Base-by-base conservation (phyloP, 2,888 invertebrate species). In the Oligia strigilis region DNA sequence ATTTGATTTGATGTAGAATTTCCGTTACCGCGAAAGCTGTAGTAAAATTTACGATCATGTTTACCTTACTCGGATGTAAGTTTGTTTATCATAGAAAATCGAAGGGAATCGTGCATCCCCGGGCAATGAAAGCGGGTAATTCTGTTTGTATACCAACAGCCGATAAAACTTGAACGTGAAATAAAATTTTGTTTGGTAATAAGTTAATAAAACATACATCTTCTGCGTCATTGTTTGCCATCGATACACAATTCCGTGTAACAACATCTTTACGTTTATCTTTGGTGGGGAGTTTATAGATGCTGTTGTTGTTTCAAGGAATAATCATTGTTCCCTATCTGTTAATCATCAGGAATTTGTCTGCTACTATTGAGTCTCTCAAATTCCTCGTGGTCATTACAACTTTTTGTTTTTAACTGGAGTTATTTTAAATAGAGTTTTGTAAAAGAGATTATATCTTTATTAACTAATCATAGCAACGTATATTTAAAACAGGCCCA, bases 31-130 rank as follows among this genome's bases (percentile, higher is more conserved):
- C 90, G 93, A 90, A 91, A 91, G 90, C 88, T 91, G 83, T 93
- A 94, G 92, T 95, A 94, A 95, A 95, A 96, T 96, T 96, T 94
- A 96, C 94, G 95, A 95, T 88, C 92, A 82, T 96, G 95, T 96
- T 96, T 96, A 95, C 95, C 92, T 94, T 94, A 91, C 92, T 91
- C 90, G 92, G 92, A 94, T 94, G 93, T 94, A 93, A 94, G 95
- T 95, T 95, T 96, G 95, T 96, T 96, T 95, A 95, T 94, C 94
- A 93, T 93, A 93, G 92, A 92, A 93, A 94, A 94, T 95, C 93
- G 93, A 93, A 94, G 93, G 94, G 94, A 94, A 92, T 91, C 90
- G 83, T 90, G 89, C 89, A 90, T 93, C 93, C 94, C 89, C 91
- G 80, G 92, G 94, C 94, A 92, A 93, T 93, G 94, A 93, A 93